Evolutionary conservation across 2,113 vertebrate species (phyloP).

Genomic region (Morone saxatilis): DNA sequence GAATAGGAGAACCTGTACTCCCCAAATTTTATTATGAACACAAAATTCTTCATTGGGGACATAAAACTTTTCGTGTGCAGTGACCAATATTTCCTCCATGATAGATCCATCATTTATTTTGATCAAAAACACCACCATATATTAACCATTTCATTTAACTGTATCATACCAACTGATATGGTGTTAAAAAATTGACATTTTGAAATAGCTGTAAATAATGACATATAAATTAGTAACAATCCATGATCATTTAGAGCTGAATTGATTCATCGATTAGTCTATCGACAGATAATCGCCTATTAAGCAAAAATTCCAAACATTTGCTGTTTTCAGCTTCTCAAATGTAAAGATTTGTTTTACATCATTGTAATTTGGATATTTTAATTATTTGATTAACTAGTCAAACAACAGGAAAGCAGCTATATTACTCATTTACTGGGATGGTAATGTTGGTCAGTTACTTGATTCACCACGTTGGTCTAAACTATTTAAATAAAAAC

Average conservation of each 20-base stretch:
- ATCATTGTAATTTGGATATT: neutral
- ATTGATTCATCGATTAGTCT: too few species aligned
- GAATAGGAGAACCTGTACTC: neutral
- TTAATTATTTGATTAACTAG: neutral
- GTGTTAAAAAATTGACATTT: neutral
- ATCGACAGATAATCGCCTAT: too few species aligned
- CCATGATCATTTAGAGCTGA: too few species aligned
- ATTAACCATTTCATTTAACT: neutral
- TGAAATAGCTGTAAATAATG: neutral
- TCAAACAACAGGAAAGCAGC: neutral
- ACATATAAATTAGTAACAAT: too few species aligned
- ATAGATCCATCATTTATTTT: neutral
- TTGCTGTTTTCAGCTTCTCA: neutral
- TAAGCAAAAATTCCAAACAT: too few species aligned
- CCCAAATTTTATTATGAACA: slow-evolving; percentile 2
- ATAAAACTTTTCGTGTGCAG: neutral
- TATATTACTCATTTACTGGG: too few species aligned
- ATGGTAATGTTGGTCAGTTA: neutral
- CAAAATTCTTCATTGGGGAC: neutral
- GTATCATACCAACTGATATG: too few species aligned
- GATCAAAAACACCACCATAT: neutral
- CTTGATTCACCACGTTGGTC: neutral
- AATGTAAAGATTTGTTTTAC: neutral
- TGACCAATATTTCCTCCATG: neutral
- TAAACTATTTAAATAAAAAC: too few species aligned